A percentile compares a stretch with the other conserved stretches of the same genome.
Evolutionary conservation across 2,113 vertebrate genomes (phyloP).

Genomic region (Campylomormyrus tamandua): DNA sequence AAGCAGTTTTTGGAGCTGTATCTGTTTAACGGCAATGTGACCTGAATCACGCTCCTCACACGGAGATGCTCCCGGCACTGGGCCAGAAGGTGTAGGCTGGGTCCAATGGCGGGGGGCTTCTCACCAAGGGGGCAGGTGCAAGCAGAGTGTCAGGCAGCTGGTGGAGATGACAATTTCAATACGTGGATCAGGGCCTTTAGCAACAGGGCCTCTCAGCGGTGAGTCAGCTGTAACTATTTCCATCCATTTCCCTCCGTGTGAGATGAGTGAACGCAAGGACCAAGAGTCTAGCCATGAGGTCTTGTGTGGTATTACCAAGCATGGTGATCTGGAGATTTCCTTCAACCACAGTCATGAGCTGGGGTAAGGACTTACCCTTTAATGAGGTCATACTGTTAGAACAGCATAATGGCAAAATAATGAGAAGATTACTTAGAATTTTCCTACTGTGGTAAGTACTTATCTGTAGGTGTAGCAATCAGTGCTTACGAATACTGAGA

Average conservation of each 20-base stretch:
- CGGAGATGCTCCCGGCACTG: not conserved
- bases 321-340: not conserved
- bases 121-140: slow-evolving; percentile 1
- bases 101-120: not conserved
- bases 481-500: slow-evolving; percentile 45
- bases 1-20: not conserved
- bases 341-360: not conserved
- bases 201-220: slow-evolving; percentile 8
- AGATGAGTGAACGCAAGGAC: not conserved
- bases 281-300: not conserved
- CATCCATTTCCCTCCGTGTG: not conserved
- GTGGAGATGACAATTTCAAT: slow-evolving; percentile 4
- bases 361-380: slow-evolving; percentile 11
- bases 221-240: not conserved
- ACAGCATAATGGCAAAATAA: slow-evolving; percentile 41
- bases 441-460: slow-evolving; percentile 34
- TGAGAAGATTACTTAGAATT: slow-evolving; percentile 32
- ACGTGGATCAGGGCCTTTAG: not conserved
- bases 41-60: not conserved
- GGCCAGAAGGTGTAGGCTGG: not conserved
- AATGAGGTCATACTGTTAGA: slow-evolving; percentile 29
- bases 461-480: slow-evolving; percentile 44
- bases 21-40: not conserved
- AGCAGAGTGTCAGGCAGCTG: not conserved
- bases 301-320: not conserved